Percentiles rank a stretch among this genome's conserved stretches.
Conservation (phyloP, 2,797 vertebrate species). For the Carduelis carduelis region DNA sequence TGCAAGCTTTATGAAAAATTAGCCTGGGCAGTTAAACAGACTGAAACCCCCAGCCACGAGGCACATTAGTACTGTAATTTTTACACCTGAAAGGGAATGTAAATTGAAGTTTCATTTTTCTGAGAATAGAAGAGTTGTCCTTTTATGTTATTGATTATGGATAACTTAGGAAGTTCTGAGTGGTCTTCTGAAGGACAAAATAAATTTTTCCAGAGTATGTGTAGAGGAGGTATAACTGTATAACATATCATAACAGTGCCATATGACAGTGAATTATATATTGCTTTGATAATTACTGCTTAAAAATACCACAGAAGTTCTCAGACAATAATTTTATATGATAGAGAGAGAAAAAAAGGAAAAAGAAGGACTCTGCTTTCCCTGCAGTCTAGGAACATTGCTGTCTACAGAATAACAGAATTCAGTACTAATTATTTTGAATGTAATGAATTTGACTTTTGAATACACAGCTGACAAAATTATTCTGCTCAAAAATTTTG, state of each 20-base stretch:
- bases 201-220: neutral
- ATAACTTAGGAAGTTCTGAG: neutral
- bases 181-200: neutral
- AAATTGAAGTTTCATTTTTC: neutral
- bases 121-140: neutral
- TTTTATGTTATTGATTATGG: neutral
- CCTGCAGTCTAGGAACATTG: neutral
- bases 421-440: neutral
- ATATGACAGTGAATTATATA: neutral
- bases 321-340: neutral
- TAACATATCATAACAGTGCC: neutral
- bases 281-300: neutral
- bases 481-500: neutral
- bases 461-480: neutral
- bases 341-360: neutral
- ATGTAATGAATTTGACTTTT: neutral
- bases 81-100: neutral
- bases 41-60: neutral
- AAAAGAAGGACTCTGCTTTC: neutral
- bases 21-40: neutral
- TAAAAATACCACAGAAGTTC: neutral
- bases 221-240: neutral
- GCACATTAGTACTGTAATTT: neutral
- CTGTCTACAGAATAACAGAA: neutral
- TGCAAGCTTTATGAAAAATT: neutral